Evolutionary conservation across 2,888 invertebrate genomes (phyloP).

Genomic region (Cryptophagus acutangulus): DNA sequence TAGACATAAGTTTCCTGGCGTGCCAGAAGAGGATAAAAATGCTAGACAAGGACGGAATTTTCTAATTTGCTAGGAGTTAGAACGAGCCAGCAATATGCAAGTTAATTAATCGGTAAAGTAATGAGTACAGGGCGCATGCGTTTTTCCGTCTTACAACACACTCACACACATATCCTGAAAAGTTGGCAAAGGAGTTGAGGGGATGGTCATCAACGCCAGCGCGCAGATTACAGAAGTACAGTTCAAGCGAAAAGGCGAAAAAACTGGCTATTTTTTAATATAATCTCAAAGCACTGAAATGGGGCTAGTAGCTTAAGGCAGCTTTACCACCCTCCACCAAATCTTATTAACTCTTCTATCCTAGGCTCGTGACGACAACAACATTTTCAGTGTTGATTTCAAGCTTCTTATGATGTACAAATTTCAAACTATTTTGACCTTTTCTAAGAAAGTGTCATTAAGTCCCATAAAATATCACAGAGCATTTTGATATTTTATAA

Average conservation of each 20-base stretch:
- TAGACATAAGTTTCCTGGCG: constrained; percentile 30
- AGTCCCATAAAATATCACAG: too few relatives aligned
- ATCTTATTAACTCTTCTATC: too few relatives aligned
- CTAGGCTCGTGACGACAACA: too few relatives aligned
- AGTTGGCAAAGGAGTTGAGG: constrained; percentile 35
- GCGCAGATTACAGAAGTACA: constrained; percentile 48
- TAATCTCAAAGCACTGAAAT: constrained; percentile 10
- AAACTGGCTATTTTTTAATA: constrained; percentile 11
- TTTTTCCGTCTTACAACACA: too few relatives aligned
- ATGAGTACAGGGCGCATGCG: constrained; percentile 50
- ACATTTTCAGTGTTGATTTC: too few relatives aligned
- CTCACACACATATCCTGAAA: constrained; percentile 26
- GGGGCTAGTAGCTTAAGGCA: too few relatives aligned
- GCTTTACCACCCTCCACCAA: constrained; percentile 2
- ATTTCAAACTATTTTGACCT: too few relatives aligned
- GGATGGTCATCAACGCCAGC: constrained; percentile 50
- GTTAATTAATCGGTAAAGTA: constrained; percentile 52
- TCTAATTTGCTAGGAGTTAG: constrained; percentile 45
- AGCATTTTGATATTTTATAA: too few relatives aligned
- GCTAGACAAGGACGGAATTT: constrained; percentile 33
- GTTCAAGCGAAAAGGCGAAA: constrained; percentile 11
- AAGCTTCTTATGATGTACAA: too few relatives aligned
- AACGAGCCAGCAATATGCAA: constrained; percentile 50
- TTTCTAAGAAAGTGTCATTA: too few relatives aligned
- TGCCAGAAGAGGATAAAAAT: constrained; percentile 32